Evolutionary conservation across 2,797 vertebrate species (phyloP).

Genomic region (Sternarchorhynchus goeldii): DNA sequence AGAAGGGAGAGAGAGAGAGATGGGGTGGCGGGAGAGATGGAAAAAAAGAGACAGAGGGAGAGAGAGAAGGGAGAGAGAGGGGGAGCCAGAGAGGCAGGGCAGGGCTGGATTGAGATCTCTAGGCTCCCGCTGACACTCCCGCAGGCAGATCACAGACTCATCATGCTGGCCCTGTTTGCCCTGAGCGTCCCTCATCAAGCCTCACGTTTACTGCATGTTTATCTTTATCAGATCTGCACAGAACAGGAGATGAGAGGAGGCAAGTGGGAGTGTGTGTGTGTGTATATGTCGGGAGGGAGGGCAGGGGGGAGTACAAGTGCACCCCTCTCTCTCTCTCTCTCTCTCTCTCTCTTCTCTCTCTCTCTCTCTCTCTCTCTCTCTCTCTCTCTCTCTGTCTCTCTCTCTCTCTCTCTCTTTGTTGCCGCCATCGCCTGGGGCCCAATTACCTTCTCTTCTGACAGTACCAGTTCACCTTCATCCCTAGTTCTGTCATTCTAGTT

Average conservation of each 20-base stretch:
- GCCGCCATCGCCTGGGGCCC: slow-evolving; percentile 78
- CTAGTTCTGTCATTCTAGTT: slow-evolving; percentile 56
- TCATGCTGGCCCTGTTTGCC: slow-evolving; percentile 83
- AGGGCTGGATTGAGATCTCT: slow-evolving; percentile 74
- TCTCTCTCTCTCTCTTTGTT: slow-evolving; percentile 68
- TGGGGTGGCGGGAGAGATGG: slow-evolving; percentile 16
- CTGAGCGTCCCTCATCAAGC: slow-evolving; percentile 83
- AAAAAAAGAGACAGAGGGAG: slow-evolving; percentile 5
- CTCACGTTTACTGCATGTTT: slow-evolving; percentile 84
- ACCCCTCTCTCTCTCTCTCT: slow-evolving; percentile 59
- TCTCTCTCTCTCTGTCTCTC: slow-evolving; percentile 56
- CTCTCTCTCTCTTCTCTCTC: slow-evolving; percentile 54
- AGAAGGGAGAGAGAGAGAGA: background rate
- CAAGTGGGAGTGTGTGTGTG: slow-evolving; percentile 48
- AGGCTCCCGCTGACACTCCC: slow-evolving; percentile 76
- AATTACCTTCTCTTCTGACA: slow-evolving; percentile 84
- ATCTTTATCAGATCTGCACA: slow-evolving; percentile 84
- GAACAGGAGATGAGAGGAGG: slow-evolving; percentile 66
- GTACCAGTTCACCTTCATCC: slow-evolving; percentile 72
- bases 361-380: slow-evolving; percentile 58
- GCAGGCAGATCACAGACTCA: slow-evolving; percentile 83
- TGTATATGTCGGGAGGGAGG: slow-evolving; percentile 14
- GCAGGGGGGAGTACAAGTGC: slow-evolving; percentile 44
- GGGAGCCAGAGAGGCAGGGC: slow-evolving; percentile 51
- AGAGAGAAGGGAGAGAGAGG: slow-evolving; percentile 43